Conservation (phyloP, 2,797 vertebrate genomes). For the Denticeps clupeoides region DNA sequence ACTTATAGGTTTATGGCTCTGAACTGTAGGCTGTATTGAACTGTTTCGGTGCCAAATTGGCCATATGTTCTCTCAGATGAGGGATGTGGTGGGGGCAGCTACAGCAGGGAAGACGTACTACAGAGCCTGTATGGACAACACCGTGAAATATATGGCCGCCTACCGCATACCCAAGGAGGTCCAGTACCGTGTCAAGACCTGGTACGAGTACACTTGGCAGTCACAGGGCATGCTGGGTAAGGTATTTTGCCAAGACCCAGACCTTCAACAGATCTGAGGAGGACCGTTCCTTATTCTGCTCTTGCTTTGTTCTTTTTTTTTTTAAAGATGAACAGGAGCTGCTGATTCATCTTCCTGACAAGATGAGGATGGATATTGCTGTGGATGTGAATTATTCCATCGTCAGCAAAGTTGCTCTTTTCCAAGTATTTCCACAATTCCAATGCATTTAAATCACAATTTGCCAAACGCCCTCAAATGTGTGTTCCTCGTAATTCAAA, state of each 20-base stretch:
- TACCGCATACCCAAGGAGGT: slow-evolving; percentile 83
- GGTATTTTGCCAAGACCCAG: slow-evolving; percentile 17
- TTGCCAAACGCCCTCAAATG: no score
- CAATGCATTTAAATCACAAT: no score
- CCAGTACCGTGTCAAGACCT: slow-evolving; percentile 89
- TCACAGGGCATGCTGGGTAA: slow-evolving; percentile 99
- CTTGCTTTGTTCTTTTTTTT: not conserved
- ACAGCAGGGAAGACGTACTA: slow-evolving; percentile 89
- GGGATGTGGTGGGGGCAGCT: slow-evolving; percentile 89
- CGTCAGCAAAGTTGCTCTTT: slow-evolving; percentile 91
- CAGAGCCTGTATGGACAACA: slow-evolving; percentile 88
- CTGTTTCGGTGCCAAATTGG: not conserved
- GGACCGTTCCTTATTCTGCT: not conserved
- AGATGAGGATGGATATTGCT: slow-evolving; percentile 92
- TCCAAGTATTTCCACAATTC: no score
- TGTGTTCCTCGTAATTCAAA: no score
- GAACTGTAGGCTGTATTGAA: not conserved
- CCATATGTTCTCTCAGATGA: slow-evolving; percentile 65
- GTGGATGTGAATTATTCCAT: slow-evolving; percentile 90
- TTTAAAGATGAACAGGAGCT: slow-evolving; percentile 81
- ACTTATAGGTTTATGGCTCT: no score
- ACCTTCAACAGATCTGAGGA: not conserved
- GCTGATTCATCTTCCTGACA: slow-evolving; percentile 86
- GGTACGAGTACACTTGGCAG: slow-evolving; percentile 98
- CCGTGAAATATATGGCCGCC: slow-evolving; percentile 91